Conservation (phyloP, 2,113 vertebrate species). For the Paramormyrops kingsleyae region DNA sequence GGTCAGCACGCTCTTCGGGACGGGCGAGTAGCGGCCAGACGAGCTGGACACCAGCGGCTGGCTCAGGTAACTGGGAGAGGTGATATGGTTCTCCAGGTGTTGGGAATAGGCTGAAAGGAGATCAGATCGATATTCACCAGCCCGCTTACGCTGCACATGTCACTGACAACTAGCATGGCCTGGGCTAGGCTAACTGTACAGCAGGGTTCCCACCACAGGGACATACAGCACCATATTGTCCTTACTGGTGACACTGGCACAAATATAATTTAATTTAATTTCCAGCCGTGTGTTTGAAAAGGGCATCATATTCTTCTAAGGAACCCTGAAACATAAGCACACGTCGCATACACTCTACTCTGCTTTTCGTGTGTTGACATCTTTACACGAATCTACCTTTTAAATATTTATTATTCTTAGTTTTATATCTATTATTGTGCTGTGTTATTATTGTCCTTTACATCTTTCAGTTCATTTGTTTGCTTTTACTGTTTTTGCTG, state of each 20-base stretch:
- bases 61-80: conserved; percentile 71
- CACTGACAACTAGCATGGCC: neutral
- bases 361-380: neutral
- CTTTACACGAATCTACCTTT: neutral
- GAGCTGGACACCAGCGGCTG: conserved; percentile 77
- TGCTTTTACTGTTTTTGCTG: neutral
- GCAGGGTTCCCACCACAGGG: neutral
- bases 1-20: conserved; percentile 77
- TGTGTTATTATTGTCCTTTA: neutral
- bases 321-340: neutral
- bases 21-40: conserved; percentile 76
- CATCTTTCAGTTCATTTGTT: neutral
- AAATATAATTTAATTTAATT: neutral
- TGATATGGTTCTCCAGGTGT: conserved; percentile 85
- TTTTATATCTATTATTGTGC: neutral
- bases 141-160: neutral
- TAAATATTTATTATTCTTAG: neutral
- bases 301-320: neutral
- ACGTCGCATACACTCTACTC: neutral
- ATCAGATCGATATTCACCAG: conserved; percentile 16
- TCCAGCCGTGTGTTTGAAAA: neutral
- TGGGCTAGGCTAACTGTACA: neutral
- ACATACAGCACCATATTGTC: neutral
- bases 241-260: neutral
- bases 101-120: conserved; percentile 75